Base-by-base conservation (phyloP, 2,888 invertebrate genomes). In the Eumacrocentrus americanus region DNA sequence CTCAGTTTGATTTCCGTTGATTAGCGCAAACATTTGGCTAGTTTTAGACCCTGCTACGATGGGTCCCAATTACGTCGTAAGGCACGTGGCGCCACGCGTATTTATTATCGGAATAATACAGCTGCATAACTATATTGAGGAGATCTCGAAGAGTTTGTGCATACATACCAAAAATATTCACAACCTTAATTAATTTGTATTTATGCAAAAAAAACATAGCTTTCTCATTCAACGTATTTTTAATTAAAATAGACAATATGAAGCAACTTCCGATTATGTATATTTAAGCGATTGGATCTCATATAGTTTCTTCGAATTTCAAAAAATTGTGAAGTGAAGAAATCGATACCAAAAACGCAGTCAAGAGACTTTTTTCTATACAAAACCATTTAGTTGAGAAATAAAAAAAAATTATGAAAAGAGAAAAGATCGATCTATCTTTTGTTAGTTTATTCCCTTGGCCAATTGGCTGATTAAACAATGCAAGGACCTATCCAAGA, bases 391-490 rank as follows among this genome's bases (percentile, higher is more conserved):
- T n/a, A 48, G 56, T 53, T 57, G 60, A 54, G 55, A 57, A 54
- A 63, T 46, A 38, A 56, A 47, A 58, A 37, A 51, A 46, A 37
- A 29, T 46, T 37, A n/a, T 7, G 20, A 50, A 48, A 29, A 29
- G 14, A 29, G 25, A 44, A 56, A 52, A 50, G 57, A 58, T 60
- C 60, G 22, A 20, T 20, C 44, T 18, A 44, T 62, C 62, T 59
- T 59, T 62, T 64, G 66, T 64, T 66, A 59, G 62, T 64, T 66
- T 66, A 66, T 59, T 62, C 48, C 54, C 60, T 37, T 50, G 60
- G 44, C 61, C 63, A 64, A 66, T 67, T 67, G 63, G 61, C 63
- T 66, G 67, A 66, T 66, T 63, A 67, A 67, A 67, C 66, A 64
- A 67, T 59, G 50, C 65, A 62, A 65, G 42, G 50, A 60, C 62